Percentiles rank a stretch among this genome's conserved stretches.
Evolutionary conservation across 1,140 invertebrate genomes (phyloP).

Genomic region (Zaprionus africanus): DNA sequence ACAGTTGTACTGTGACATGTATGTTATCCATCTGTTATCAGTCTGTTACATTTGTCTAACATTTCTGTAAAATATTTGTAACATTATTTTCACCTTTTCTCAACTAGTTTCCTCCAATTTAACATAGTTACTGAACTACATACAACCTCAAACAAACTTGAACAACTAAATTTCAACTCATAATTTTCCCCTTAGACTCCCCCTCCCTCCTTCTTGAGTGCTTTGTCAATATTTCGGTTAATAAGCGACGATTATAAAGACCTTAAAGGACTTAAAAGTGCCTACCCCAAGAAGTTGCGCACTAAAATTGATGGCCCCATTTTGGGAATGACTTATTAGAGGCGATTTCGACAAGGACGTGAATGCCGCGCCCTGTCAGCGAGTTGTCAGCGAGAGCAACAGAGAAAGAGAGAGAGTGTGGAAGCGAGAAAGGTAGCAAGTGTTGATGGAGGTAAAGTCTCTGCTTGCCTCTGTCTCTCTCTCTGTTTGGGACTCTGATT

Average conservation of each 20-base stretch:
- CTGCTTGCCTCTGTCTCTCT: not conserved
- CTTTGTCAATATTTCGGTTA: slow-evolving; percentile 67
- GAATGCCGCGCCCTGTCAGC: slow-evolving; percentile 1
- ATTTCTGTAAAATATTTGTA: no score
- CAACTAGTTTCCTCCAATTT: not conserved
- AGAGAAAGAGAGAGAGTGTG: not conserved
- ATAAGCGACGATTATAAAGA: slow-evolving; percentile 52
- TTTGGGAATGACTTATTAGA: slow-evolving; percentile 71
- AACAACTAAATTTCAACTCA: not conserved
- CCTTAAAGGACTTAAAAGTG: slow-evolving; percentile 28
- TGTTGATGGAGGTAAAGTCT: slow-evolving; percentile 31
- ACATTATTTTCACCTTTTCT: not conserved
- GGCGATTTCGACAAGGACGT: slow-evolving; percentile 59
- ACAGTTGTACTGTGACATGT: no score
- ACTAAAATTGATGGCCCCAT: slow-evolving; percentile 57
- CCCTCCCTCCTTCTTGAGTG: not conserved
- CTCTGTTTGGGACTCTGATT: slow-evolving; percentile 53
- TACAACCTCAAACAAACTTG: not conserved
- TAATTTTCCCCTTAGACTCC: not conserved
- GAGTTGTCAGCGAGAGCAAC: not conserved
- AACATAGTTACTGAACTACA: not conserved
- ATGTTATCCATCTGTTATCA: no score
- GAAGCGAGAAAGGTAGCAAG: slow-evolving; percentile 2
- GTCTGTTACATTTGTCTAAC: no score
- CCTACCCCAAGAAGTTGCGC: not conserved